Base-by-base conservation (phyloP, 2,888 invertebrate genomes). In the Epicampocera succincta region DNA sequence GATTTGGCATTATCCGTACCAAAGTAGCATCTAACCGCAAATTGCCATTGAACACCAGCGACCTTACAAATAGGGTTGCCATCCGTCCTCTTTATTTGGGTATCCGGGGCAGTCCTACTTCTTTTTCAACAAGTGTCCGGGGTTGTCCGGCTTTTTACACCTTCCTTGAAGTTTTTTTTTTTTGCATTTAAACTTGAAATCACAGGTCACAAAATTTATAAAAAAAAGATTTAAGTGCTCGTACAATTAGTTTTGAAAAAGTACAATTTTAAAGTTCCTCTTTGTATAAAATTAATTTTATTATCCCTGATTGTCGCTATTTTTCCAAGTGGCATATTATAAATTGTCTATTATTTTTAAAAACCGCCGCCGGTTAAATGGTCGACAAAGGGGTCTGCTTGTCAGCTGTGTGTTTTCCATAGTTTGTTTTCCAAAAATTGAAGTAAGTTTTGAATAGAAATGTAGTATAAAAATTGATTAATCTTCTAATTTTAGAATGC, bases 401-500 rank as follows among this genome's bases (percentile, higher is more conserved):
- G 58, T 60, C 58, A 60, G 58, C 58, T 60, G 42, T 60, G 40
- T 60, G 58, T 60, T 60, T 60, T 60, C 42, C 58, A 60, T 60
- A 42, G 21, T 60, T 60, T 60, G 21, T 21, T 40, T 19, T 19
- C 15, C 54, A 33, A 54, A 54, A 54, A 54, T 54, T n/a, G 15
- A 54, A 9, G 54, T 33, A 54, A 33, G 33, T 54, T 33, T 54
- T 54, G 54, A 33, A 33, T 33, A 33, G n/a, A 54, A 54, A 33
- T 54, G 29, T 38, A 54, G 9, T 4, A 38, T 48, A 63, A 48
- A 33, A 52, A 21, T 66, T 68, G 21, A 68, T 54, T 68, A 42
- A 68, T 68, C 19, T 29, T 15, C 29, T 50, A 29, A 66, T 44
- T 54, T 68, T 68, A 54, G 68, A 44, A 66, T 66, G 66, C 66